Conservation (phyloP, 2,797 vertebrate genomes). For the Macropodus opercularis region DNA sequence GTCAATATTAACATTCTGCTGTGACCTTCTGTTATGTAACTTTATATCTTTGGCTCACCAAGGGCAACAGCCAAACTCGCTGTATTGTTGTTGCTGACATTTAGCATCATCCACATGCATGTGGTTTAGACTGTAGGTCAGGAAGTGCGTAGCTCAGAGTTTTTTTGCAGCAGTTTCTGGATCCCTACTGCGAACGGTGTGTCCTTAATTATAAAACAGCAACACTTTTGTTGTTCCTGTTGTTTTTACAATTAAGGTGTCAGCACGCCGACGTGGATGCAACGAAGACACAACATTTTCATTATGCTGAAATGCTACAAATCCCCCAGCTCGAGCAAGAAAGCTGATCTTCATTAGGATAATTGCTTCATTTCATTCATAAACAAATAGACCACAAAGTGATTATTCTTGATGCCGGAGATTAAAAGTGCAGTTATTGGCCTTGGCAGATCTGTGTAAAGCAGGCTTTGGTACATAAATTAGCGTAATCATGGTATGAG, state of each 20-base stretch:
- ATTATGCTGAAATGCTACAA: conserved; percentile 33
- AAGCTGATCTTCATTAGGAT: conserved; percentile 72
- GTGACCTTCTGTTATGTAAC: conserved; percentile 59
- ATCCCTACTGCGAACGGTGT: conserved; percentile 41
- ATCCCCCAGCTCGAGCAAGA: conserved; percentile 39
- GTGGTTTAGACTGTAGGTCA: conserved; percentile 76
- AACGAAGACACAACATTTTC: conserved; percentile 42
- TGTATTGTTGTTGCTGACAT: conserved; percentile 73
- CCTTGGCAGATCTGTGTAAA: conserved; percentile 72
- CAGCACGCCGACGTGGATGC: conserved; percentile 16
- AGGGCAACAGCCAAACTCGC: conserved; percentile 44
- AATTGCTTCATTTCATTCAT: conserved; percentile 72
- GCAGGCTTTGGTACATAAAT: conserved; percentile 74
- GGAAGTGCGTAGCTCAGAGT: conserved; percentile 71
- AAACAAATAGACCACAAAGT: conserved; percentile 68
- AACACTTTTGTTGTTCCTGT: conserved; percentile 34
- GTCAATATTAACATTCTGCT: conserved; percentile 41
- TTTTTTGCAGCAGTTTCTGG: conserved; percentile 57
- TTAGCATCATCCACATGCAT: conserved; percentile 77
- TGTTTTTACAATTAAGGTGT: conserved; percentile 46
- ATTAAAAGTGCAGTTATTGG: conserved; percentile 65
- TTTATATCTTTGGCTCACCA: conserved; percentile 49
- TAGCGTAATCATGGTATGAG: conserved; percentile 71
- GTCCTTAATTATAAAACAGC: conserved; percentile 46
- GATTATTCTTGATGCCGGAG: conserved; percentile 66